phyloP scores from a whole-genome alignment of 2,888 invertebrate genomes.

The Trissonchulus latispiculum region DNA sequence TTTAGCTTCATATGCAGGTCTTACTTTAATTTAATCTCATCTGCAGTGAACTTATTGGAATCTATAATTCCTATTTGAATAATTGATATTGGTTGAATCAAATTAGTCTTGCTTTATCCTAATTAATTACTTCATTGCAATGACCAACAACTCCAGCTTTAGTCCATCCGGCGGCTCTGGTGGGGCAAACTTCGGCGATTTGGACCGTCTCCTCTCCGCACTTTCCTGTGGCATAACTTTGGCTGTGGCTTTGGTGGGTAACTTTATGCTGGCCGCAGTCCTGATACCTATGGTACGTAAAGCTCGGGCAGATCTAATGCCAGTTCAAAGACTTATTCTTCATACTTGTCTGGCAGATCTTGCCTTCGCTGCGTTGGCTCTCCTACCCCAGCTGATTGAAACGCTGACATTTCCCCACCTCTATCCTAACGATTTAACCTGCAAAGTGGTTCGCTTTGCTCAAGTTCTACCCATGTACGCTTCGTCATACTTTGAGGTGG shows the following conservation, averaged over 20 bases:
- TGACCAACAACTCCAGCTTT: too few species aligned
- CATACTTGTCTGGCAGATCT: constrained; percentile 61
- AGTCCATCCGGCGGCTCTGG: too few species aligned
- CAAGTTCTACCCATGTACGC: constrained; percentile 59
- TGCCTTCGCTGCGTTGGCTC: constrained; percentile 59
- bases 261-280: constrained; percentile 30
- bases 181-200: background rate
- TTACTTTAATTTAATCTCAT: too few species aligned
- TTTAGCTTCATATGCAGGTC: too few species aligned
- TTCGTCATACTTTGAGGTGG: constrained; percentile 52
- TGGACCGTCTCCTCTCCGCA: background rate
- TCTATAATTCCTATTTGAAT: too few species aligned
- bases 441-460: constrained; percentile 56
- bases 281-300: constrained; percentile 3
- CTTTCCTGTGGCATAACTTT: constrained; percentile 8
- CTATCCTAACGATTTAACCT: constrained; percentile 50
- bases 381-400: constrained; percentile 54
- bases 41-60: too few species aligned
- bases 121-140: too few species aligned
- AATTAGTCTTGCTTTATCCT: too few species aligned
- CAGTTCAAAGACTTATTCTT: constrained; percentile 52
- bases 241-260: constrained; percentile 29
- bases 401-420: constrained; percentile 34
- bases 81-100: too few species aligned
- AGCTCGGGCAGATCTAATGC: background rate